Evolutionary conservation across 2,888 invertebrate genomes (phyloP).

Genomic region (Ypsolopha scabrella): DNA sequence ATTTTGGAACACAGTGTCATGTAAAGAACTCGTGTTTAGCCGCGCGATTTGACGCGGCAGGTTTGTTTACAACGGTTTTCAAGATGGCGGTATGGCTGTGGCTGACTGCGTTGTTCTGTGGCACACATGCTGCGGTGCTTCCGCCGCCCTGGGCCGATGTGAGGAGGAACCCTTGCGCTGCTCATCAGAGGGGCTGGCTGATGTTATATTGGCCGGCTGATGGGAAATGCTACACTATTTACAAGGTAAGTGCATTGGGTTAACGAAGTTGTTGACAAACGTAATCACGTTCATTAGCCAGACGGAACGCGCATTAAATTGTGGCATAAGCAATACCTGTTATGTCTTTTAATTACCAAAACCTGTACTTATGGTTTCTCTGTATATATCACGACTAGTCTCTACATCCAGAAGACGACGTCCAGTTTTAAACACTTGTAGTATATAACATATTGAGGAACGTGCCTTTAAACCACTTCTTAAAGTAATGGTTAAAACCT

Average conservation of each 20-base stretch:
- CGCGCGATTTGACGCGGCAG: constrained; percentile 1
- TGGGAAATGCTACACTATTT: constrained; percentile 89
- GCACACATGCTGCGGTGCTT: constrained; percentile 74
- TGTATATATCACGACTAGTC: too few relatives aligned
- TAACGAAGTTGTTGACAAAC: too few relatives aligned
- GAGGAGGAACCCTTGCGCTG: constrained; percentile 83
- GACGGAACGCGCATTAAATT: too few relatives aligned
- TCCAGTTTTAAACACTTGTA: too few relatives aligned
- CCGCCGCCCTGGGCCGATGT: constrained; percentile 91
- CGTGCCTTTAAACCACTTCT: too few relatives aligned
- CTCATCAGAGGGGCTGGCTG: constrained; percentile 86
- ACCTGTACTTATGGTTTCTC: too few relatives aligned
- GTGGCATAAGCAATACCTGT: too few relatives aligned
- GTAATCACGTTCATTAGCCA: too few relatives aligned
- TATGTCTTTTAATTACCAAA: too few relatives aligned
- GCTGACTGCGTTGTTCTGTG: constrained; percentile 47
- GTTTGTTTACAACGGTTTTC: constrained; percentile 1
- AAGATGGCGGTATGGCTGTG: constrained; percentile 51
- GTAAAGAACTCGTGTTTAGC: neutral
- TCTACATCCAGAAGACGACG: too few relatives aligned
- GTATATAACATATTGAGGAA: too few relatives aligned
- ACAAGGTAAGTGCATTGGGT: constrained; percentile 63
- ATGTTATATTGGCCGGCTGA: constrained; percentile 87
- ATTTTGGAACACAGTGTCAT: neutral
- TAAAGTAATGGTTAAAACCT: too few relatives aligned